Evolutionary conservation across 2,113 vertebrate genomes (phyloP).

Genomic region (Nematolebias whitei): DNA sequence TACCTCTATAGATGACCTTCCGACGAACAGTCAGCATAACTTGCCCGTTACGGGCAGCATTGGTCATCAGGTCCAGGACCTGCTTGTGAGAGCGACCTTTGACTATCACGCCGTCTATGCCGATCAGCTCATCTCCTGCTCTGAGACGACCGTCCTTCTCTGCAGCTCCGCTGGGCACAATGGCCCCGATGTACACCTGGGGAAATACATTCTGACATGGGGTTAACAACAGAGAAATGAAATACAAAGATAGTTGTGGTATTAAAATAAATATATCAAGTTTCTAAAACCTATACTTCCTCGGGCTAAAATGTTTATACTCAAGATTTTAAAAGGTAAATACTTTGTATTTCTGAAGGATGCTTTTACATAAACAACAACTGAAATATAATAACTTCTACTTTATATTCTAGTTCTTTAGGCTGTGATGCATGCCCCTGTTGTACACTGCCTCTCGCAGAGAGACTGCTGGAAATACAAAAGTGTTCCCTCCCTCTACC

Average conservation of each 20-base stretch:
- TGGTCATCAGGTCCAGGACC: slow-evolving; percentile 96
- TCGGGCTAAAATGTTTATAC: too few species aligned
- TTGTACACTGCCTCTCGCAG: too few species aligned
- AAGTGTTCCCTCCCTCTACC: too few species aligned
- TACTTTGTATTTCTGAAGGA: too few species aligned
- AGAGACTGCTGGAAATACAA: too few species aligned
- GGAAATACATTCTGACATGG: slow-evolving; percentile 65
- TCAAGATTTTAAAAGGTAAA: too few species aligned
- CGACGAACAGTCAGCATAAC: slow-evolving; percentile 90
- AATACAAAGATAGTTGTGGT: not conserved
- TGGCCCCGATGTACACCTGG: slow-evolving; percentile 96
- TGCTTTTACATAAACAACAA: too few species aligned
- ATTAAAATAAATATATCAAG: too few species aligned
- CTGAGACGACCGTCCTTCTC: slow-evolving; percentile 93
- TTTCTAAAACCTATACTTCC: not conserved
- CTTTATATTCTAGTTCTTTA: too few species aligned
- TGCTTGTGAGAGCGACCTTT: slow-evolving; percentile 96
- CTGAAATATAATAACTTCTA: too few species aligned
- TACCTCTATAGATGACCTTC: slow-evolving; percentile 90
- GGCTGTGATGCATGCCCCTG: too few species aligned
- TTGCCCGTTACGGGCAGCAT: slow-evolving; percentile 92
- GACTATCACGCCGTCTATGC: slow-evolving; percentile 92
- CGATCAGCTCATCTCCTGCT: slow-evolving; percentile 93
- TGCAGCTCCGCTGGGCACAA: slow-evolving; percentile 91
- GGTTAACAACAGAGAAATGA: slow-evolving; percentile 21